Evolutionary conservation across 2,888 invertebrate genomes (phyloP), one percentile per base, ranked within the genome.

Genomic region (Philopedon plagiatum): DNA sequence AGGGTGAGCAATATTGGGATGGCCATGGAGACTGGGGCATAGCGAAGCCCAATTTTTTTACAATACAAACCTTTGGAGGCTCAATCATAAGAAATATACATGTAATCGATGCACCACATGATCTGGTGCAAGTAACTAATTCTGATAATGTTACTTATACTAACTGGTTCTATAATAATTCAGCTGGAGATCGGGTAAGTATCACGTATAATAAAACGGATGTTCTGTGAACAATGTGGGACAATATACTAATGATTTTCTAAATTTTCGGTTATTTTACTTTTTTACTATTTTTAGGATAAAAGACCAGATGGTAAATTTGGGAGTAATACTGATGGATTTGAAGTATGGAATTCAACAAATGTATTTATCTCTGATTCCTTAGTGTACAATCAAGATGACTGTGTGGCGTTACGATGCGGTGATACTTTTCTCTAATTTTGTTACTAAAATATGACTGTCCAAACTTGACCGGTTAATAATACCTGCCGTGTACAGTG

Each of bases 1-100:
- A 75, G 61, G 77, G 77, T 13, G 44, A 72, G 29, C 34, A 67
- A 9, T 77, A 77, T 37, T 77, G 77, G 77, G 77, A 77, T 51
- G 77, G 77, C n/a, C 69, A 63, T 44, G 76, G 76, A 9, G 75
- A 67, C 5, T 67, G 44, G 29, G 64, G 51, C 2, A 67, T 51
- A 23, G 15, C 39, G 13, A 77, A 77, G 60, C 77, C 77, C 0
- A 74, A 75, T 46, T 75, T 77, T 46, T 75, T 77, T 39, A 76
- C 68, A 23, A 74, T 77, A 11, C 71, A 76, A 58, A 73, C 71
- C n/a, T 57, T 61, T 23, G 67, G 64, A 13, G 72, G 66, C 8
- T 76, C 77, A 1, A 56, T 67, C 4, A 68, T 76, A 29, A 67
- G 41, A 41, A 69, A 75, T 49, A 77, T 77, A 46, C 44, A 77